phyloP scores from a whole-genome alignment of 2,888 invertebrate species.

The Caenorhabditis virilis region DNA sequence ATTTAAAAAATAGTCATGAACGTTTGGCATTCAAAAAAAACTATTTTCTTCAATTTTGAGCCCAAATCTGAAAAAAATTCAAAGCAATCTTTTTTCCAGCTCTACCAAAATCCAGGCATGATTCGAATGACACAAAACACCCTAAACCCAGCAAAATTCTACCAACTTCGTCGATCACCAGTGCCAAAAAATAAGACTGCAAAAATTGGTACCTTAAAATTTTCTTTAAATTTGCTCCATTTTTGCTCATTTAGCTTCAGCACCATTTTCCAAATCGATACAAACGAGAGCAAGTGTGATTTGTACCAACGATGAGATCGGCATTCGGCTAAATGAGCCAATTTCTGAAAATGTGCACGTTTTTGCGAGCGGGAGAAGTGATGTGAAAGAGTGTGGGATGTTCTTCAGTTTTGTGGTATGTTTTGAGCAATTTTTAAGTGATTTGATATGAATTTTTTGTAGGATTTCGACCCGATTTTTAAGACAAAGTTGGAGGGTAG shows the following conservation, averaged over 20 bases:
- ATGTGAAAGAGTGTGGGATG: not conserved
- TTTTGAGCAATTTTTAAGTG: no score
- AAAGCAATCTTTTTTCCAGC: no score
- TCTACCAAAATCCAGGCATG: no score
- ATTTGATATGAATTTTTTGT: slow-evolving; percentile 5
- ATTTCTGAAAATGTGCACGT: slow-evolving; percentile 19
- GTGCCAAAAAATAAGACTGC: slow-evolving; percentile 9
- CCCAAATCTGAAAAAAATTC: no score
- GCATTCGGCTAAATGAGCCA: slow-evolving; percentile 14
- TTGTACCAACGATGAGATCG: slow-evolving; percentile 16
- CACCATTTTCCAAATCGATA: slow-evolving; percentile 14
- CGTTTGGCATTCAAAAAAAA: no score
- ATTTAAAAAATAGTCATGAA: no score
- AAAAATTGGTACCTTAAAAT: slow-evolving; percentile 11
- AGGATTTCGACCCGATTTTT: slow-evolving; percentile 16
- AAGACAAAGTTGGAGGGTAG: slow-evolving; percentile 20
- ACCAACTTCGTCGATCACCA: slow-evolving; percentile 21
- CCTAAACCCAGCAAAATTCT: slow-evolving; percentile 38
- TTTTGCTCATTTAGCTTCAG: not conserved
- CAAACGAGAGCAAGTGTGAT: slow-evolving; percentile 32
- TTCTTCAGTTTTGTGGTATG: not conserved
- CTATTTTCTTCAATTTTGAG: no score
- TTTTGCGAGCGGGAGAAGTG: slow-evolving; percentile 2
- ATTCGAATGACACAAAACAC: slow-evolving; percentile 39
- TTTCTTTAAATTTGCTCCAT: not conserved